Evolutionary conservation across 1,140 invertebrate species (phyloP).

Genomic region (Chionoecetes opilio): DNA sequence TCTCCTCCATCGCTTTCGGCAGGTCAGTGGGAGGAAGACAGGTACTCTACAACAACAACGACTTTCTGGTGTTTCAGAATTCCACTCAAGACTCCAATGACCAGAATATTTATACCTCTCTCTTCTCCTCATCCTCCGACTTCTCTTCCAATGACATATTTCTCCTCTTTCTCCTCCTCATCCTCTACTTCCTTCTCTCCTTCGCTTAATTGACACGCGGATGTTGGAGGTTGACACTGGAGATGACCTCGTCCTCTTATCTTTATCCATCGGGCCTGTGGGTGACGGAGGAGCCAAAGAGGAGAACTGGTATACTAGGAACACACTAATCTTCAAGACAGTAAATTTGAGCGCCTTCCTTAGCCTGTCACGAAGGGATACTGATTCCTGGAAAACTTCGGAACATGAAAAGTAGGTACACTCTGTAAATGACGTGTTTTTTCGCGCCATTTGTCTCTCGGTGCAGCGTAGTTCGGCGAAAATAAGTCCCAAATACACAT

Average conservation of each 20-base stretch:
- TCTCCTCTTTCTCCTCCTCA: background rate
- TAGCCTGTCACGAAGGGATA: background rate
- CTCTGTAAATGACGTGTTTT: background rate
- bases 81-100: no score
- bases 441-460: background rate
- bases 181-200: background rate
- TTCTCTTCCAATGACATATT: no score
- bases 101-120: no score
- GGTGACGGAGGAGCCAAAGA: background rate
- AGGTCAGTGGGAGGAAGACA: background rate
- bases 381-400: background rate
- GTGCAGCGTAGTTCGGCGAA: background rate
- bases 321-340: background rate
- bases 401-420: background rate
- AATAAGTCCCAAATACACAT: background rate
- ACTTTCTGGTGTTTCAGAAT: no score
- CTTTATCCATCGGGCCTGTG: slow-evolving; percentile 1
- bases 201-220: background rate
- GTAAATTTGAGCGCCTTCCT: background rate
- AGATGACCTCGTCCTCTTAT: slow-evolving; percentile 19
- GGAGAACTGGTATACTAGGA: background rate
- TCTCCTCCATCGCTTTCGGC: background rate
- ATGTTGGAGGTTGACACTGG: slow-evolving; percentile 5
- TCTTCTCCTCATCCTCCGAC: no score
- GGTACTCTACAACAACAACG: no score